phyloP scores from a whole-genome alignment of 1,140 invertebrate species.

The Pseudoatta argentina region DNA sequence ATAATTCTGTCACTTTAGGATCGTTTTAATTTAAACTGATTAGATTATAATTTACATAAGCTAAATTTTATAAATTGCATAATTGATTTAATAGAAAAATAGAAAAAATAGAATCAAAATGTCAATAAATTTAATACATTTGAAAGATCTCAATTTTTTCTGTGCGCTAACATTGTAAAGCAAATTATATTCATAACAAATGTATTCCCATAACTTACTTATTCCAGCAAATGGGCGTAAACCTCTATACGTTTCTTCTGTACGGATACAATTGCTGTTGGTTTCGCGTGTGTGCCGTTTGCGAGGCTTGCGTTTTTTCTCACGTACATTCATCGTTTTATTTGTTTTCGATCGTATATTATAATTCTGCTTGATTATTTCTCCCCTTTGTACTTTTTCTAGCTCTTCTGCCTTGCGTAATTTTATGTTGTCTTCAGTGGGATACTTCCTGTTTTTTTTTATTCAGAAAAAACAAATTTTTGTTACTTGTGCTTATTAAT shows the following conservation, averaged over 20 bases:
- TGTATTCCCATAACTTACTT: conserved; percentile 70
- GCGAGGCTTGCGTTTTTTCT: conserved; percentile 67
- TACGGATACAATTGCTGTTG: not conserved
- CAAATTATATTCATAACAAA: not conserved
- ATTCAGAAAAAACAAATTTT: not conserved
- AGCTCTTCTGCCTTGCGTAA: conserved; percentile 88
- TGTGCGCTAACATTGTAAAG: not conserved
- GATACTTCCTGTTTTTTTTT: conserved; percentile 86
- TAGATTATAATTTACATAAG: not conserved
- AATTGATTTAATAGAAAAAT: not conserved
- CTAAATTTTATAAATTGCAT: not conserved
- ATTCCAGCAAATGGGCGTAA: conserved; percentile 79
- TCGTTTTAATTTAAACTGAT: not conserved
- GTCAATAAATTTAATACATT: not conserved
- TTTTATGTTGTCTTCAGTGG: conserved; percentile 91
- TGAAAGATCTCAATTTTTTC: not conserved
- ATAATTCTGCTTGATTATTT: conserved; percentile 87
- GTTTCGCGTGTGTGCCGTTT: conserved; percentile 34
- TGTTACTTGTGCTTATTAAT: not conserved
- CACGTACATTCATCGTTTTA: conserved; percentile 16
- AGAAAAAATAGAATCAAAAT: not conserved
- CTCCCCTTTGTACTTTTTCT: conserved; percentile 90
- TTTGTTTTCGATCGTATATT: conserved; percentile 65
- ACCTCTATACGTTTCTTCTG: conserved; percentile 74
- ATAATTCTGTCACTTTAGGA: too few relatives aligned